A percentile compares a stretch with the other conserved stretches of the same genome.
phyloP scores from a whole-genome alignment of 2,113 vertebrate species.

The Rhineura floridana region DNA sequence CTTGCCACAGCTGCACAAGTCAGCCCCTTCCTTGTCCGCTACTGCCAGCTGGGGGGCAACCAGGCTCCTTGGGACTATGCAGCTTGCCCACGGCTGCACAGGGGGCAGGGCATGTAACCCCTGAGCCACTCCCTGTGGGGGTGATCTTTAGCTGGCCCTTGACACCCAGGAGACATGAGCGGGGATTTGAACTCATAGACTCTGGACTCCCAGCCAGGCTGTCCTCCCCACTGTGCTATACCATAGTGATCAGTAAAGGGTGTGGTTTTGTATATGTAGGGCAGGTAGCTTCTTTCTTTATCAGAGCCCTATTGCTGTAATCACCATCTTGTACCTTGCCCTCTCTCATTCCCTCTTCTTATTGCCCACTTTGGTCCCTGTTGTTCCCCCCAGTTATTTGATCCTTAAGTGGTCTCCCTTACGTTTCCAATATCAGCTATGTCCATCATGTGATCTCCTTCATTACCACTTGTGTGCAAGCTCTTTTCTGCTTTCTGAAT shows the following conservation, averaged over 20 bases:
- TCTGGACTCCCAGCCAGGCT: no score
- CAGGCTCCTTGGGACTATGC: no score
- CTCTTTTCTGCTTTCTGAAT: neutral
- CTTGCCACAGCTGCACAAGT: no score
- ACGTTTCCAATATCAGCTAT: neutral
- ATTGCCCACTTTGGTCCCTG: neutral
- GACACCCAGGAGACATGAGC: no score
- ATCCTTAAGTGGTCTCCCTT: neutral
- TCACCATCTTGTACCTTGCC: neutral
- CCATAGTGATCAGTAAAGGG: neutral
- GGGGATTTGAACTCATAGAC: no score
- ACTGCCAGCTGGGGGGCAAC: no score
- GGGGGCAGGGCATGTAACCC: no score
- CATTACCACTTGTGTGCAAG: neutral
- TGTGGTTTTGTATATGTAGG: neutral
- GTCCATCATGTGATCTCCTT: neutral
- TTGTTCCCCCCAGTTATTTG: neutral
- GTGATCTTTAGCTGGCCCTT: no score
- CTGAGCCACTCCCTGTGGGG: no score
- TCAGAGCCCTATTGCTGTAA: neutral
- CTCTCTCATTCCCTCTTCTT: neutral
- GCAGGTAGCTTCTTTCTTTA: neutral
- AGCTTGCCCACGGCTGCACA: no score
- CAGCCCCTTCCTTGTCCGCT: no score
- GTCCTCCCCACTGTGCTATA: no score